A percentile compares a stretch with the other conserved stretches of the same genome.
Conservation (phyloP, 2,113 vertebrate genomes). For the Acanthochromis polyacanthus region DNA sequence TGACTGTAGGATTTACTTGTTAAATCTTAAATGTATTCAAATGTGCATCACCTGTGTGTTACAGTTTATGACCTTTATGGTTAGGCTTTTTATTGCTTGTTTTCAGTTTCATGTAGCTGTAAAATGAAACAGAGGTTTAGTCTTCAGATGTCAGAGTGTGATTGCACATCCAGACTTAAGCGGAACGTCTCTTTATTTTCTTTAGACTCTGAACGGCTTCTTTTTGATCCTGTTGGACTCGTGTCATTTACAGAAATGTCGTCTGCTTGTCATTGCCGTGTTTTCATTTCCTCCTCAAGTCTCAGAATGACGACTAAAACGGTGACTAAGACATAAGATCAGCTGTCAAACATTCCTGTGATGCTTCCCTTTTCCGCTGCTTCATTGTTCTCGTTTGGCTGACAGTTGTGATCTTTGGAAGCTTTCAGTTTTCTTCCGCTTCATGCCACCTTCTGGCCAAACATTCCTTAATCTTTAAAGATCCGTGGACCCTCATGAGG, state of each 20-base stretch:
- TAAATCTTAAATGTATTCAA: too few relatives aligned
- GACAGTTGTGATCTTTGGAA: neutral
- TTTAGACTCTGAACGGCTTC: neutral
- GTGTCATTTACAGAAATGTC: neutral
- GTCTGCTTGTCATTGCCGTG: neutral
- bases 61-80: too few relatives aligned
- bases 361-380: neutral
- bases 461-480: neutral
- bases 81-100: neutral
- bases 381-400: neutral
- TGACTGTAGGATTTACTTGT: too few relatives aligned
- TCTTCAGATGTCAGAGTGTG: neutral
- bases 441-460: neutral
- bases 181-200: neutral
- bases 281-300: conserved; percentile 27
- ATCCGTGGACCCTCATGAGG: neutral
- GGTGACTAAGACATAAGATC: neutral
- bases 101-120: neutral
- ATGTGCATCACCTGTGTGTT: too few relatives aligned
- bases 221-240: conserved; percentile 2
- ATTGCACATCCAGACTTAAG: neutral
- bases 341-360: neutral
- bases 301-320: neutral
- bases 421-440: neutral
- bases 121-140: neutral